Evolutionary conservation across 1,140 invertebrate genomes (phyloP).

Genomic region (Calliopsis andreniformis): DNA sequence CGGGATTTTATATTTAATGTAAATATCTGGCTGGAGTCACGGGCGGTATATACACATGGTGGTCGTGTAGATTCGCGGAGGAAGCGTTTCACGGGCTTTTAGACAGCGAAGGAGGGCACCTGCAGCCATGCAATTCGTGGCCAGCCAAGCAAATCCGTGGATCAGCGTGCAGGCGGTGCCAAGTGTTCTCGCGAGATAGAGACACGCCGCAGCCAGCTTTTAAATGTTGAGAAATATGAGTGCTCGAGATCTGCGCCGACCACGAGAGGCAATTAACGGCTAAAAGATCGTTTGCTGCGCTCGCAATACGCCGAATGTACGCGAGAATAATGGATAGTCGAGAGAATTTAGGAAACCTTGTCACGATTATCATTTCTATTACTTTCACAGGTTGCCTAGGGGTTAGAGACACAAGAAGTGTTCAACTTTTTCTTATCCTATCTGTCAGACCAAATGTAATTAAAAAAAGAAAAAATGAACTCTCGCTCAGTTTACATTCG

Average conservation of each 20-base stretch:
- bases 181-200: conserved; percentile 1
- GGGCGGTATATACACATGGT: not conserved
- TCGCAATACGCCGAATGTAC: not conserved
- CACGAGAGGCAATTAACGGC: conserved; percentile 22
- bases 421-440: too few relatives aligned
- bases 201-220: not conserved
- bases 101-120: conserved; percentile 42
- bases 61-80: not conserved
- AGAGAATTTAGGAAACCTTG: too few relatives aligned
- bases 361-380: too few relatives aligned
- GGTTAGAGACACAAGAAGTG: too few relatives aligned
- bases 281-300: not conserved
- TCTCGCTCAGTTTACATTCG: too few relatives aligned
- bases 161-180: conserved; percentile 40
- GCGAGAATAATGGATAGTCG: too few relatives aligned
- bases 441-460: too few relatives aligned
- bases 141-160: conserved; percentile 42
- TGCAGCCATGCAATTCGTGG: conserved; percentile 53
- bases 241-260: not conserved
- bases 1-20: conserved; percentile 56
- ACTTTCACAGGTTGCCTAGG: too few relatives aligned
- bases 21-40: conserved; percentile 22
- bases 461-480: too few relatives aligned
- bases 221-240: not conserved
- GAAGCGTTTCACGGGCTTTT: conserved; percentile 48